These are phyloP conservation scores for Indicator indicator DNA, from an alignment of 2,113 vertebrate species.

Conservation along the genomic window DNA sequence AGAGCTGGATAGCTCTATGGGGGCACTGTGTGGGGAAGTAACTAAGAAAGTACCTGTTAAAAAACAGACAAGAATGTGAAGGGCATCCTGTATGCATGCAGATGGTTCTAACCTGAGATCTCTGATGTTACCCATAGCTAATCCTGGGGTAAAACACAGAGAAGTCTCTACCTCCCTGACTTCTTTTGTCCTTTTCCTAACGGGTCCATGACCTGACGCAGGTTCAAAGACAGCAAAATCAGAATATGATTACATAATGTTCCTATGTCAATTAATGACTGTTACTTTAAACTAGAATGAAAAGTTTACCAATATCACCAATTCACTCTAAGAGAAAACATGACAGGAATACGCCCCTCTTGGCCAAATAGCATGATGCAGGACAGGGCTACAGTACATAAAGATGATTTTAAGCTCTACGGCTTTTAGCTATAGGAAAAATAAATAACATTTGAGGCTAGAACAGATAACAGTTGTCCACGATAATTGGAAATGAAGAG, in stretches of 20 bases:
- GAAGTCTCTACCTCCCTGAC: neutral
- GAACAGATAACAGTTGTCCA: neutral
- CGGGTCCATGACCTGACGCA: neutral
- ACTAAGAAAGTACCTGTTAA: neutral
- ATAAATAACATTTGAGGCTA: neutral
- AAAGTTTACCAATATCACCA: neutral
- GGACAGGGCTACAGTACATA: neutral
- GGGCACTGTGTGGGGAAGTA: neutral
- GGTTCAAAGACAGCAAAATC: neutral
- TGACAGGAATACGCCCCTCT: neutral
- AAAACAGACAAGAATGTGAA: neutral
- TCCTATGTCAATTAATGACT: neutral
- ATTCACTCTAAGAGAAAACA: neutral
- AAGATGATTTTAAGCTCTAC: neutral
- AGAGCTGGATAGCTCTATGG: neutral
- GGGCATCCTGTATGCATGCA: neutral
- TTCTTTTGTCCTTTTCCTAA: neutral
- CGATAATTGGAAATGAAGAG: neutral
- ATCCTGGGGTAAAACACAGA: neutral
- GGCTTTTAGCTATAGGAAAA: neutral
- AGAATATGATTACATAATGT: neutral
- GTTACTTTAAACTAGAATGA: neutral
- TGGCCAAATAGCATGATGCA: neutral
- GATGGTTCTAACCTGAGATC: neutral
- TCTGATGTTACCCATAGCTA: neutral